Conservation (phyloP, 1,140 invertebrate species). For the Drosophila orena region DNA sequence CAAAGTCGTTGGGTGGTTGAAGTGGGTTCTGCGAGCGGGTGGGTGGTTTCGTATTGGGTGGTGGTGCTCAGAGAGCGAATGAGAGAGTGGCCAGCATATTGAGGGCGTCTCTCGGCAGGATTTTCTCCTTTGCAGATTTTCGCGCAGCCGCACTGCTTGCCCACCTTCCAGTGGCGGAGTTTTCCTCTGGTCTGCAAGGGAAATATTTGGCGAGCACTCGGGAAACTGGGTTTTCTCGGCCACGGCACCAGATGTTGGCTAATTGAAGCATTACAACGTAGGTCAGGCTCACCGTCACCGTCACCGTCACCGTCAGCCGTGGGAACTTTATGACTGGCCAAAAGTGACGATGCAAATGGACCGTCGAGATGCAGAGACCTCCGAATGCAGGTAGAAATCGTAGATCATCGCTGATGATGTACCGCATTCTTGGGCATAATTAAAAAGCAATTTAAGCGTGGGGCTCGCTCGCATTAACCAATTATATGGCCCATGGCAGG, state of each 20-base stretch:
- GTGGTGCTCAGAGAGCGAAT: not conserved
- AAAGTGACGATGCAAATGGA: constrained; percentile 18
- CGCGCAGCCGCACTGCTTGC: constrained; percentile 49
- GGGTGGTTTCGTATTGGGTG: not conserved
- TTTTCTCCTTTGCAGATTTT: constrained; percentile 6
- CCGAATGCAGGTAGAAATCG: constrained; percentile 18
- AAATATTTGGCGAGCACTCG: constrained; percentile 43
- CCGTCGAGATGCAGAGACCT: constrained; percentile 1
- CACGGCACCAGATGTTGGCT: constrained; percentile 55
- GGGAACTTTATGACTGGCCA: constrained; percentile 65
- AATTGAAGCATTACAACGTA: constrained; percentile 71
- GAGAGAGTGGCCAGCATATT: constrained; percentile 3
- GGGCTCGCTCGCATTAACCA: constrained; percentile 15
- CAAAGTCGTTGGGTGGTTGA: constrained; percentile 2
- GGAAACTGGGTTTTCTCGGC: constrained; percentile 47
- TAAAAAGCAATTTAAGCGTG: constrained; percentile 62
- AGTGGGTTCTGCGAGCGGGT: constrained; percentile 5
- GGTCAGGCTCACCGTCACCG: constrained; percentile 56
- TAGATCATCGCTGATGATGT: not conserved
- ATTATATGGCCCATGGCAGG: constrained; percentile 12
- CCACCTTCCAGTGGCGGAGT: constrained; percentile 47
- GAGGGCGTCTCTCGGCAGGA: constrained; percentile 24
- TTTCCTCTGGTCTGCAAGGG: constrained; percentile 31
- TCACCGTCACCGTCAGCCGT: too few relatives aligned
- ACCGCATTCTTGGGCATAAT: constrained; percentile 42